Evolutionary conservation across 2,113 vertebrate species (phyloP).

Genomic region (Phoxinus phoxinus): DNA sequence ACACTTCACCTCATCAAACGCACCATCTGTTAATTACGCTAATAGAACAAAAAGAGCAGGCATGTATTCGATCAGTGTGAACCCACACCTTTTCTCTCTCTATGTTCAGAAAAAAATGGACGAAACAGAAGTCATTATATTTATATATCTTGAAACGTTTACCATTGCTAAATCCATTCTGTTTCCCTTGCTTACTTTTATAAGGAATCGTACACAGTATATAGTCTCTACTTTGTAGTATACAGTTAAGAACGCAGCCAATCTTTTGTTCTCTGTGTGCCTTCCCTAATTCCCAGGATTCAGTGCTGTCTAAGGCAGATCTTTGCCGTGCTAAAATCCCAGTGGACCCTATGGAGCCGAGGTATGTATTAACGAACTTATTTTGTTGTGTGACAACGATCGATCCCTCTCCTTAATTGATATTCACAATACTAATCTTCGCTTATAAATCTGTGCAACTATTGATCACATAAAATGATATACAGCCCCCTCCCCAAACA

Average conservation of each 20-base stretch:
- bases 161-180: neutral
- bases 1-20: conserved; percentile 77
- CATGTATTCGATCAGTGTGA: conserved; percentile 71
- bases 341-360: conserved; percentile 81
- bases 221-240: neutral
- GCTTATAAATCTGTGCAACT: conserved; percentile 88
- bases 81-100: conserved; percentile 46
- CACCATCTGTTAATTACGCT: conserved; percentile 82
- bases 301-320: conserved; percentile 53
- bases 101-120: neutral
- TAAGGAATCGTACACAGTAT: neutral
- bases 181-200: neutral
- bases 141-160: neutral
- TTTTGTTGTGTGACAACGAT: conserved; percentile 89
- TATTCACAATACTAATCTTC: conserved; percentile 94
- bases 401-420: conserved; percentile 91
- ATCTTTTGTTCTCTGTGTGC: neutral
- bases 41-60: conserved; percentile 75
- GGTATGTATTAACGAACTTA: conserved; percentile 62
- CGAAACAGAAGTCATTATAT: no score
- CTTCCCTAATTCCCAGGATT: conserved; percentile 3
- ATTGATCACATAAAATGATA: conserved; percentile 89
- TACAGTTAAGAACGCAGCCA: neutral
- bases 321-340: conserved; percentile 67
- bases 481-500: conserved; percentile 76